These are phyloP conservation scores for Drosophila formosana DNA, from an alignment of 2,888 invertebrate genomes.

Conservation along the genomic window DNA sequence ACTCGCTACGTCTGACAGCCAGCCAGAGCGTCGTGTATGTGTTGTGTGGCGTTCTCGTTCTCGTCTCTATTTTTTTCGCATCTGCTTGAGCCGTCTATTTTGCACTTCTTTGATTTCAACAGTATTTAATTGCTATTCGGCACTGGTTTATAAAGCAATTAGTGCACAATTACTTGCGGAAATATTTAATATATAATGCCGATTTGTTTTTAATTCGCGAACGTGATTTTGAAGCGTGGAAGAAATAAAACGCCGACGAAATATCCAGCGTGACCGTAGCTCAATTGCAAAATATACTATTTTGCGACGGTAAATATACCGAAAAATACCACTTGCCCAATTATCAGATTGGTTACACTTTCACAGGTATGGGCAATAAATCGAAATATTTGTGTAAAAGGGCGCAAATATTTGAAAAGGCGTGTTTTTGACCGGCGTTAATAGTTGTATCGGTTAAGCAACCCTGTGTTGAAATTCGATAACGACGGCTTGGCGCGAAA, in stretches of 20 bases:
- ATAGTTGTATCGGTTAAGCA: conserved; percentile 12
- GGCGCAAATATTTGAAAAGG: not conserved
- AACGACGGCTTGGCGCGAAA: conserved; percentile 7
- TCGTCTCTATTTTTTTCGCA: conserved; percentile 73
- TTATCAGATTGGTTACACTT: not conserved
- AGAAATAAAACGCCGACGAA: conserved; percentile 64
- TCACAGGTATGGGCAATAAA: not conserved
- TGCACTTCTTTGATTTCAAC: conserved; percentile 44
- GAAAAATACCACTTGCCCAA: not conserved
- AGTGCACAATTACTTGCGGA: conserved; percentile 36
- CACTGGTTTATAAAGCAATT: conserved; percentile 1
- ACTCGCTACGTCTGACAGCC: conserved; percentile 74
- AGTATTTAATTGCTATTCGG: conserved; percentile 20
- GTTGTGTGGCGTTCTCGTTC: conserved; percentile 74
- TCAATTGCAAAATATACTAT: not conserved
- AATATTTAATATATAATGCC: conserved; percentile 13
- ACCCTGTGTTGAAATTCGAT: not conserved
- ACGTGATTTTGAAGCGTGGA: conserved; percentile 57
- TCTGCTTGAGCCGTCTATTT: conserved; percentile 64
- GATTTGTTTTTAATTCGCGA: conserved; percentile 49
- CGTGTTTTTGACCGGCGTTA: conserved; percentile 4
- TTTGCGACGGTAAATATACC: not conserved
- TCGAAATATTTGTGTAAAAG: not conserved
- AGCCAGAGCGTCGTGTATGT: conserved; percentile 72
- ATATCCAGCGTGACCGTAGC: conserved; percentile 35